These are phyloP conservation scores for Mamestra configurata DNA, from an alignment of 1,140 invertebrate species.

Conservation along the genomic window DNA sequence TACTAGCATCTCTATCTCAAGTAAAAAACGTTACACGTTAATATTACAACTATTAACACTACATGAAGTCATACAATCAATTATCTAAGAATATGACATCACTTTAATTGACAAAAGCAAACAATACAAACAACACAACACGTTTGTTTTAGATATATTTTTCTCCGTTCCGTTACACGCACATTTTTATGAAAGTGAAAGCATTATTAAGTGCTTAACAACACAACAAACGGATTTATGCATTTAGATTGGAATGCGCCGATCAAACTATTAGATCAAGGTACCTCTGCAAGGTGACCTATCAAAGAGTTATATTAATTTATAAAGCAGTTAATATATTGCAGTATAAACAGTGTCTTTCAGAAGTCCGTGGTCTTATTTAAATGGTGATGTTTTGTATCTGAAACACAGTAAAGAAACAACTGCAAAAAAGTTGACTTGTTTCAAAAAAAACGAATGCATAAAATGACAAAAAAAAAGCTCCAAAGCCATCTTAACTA, in stretches of 20 bases:
- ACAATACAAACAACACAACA: slow-evolving; percentile 12
- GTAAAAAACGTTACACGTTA: neutral
- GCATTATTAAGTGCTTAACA: slow-evolving; percentile 16
- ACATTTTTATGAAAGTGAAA: slow-evolving; percentile 38
- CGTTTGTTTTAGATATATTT: slow-evolving; percentile 19
- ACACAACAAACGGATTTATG: slow-evolving; percentile 23
- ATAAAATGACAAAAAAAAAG: too few species aligned
- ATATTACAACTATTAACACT: neutral
- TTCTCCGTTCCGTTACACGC: slow-evolving; percentile 26
- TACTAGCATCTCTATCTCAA: too few species aligned
- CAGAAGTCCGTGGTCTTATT: too few species aligned
- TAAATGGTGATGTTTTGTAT: too few species aligned
- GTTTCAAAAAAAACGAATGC: too few species aligned
- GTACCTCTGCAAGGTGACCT: slow-evolving; percentile 6
- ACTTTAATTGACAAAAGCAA: neutral
- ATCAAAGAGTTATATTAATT: slow-evolving; percentile 23
- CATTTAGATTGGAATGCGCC: slow-evolving; percentile 23
- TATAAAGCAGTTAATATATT: slow-evolving; percentile 18
- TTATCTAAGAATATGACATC: neutral
- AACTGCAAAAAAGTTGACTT: too few species aligned
- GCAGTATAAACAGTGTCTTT: too few species aligned
- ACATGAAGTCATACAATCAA: neutral
- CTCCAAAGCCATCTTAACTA: too few species aligned
- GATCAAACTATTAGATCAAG: slow-evolving; percentile 31
- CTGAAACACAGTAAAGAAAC: too few species aligned